Conservation (phyloP, 2,888 invertebrate genomes). For the Apodemia duryi region DNA sequence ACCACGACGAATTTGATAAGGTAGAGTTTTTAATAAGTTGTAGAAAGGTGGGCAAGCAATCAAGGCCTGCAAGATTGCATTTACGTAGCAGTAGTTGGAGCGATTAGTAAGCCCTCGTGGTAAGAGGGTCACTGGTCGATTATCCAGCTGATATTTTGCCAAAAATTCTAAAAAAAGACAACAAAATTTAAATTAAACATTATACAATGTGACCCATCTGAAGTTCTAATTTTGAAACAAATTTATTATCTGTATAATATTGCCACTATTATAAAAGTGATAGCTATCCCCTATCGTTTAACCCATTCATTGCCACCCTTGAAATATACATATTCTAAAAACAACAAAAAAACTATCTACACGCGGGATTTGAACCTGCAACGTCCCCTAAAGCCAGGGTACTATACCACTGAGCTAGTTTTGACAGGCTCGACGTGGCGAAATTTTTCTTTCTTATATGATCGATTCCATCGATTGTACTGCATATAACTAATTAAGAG, state of each 20-base stretch:
- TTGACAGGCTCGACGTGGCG: no score
- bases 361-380: no score
- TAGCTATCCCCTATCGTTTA: neutral
- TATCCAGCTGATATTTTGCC: slow-evolving; percentile 86
- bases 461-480: no score
- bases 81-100: slow-evolving; percentile 98
- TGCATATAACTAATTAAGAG: no score
- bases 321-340: neutral
- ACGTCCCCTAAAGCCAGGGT: no score
- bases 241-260: no score
- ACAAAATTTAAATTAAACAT: neutral
- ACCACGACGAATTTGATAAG: slow-evolving; percentile 81
- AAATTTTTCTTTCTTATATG: no score
- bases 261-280: neutral
- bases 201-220: neutral
- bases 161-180: slow-evolving; percentile 84
- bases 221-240: neutral
- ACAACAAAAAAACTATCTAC: no score
- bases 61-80: slow-evolving; percentile 95
- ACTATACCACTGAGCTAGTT: no score
- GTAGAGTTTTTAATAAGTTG: slow-evolving; percentile 90
- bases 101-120: slow-evolving; percentile 95
- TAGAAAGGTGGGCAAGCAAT: slow-evolving; percentile 97
- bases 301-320: neutral
- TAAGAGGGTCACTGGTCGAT: slow-evolving; percentile 87